Conservation (phyloP, 2,113 vertebrate species). For the Bubalus kerabau region DNA sequence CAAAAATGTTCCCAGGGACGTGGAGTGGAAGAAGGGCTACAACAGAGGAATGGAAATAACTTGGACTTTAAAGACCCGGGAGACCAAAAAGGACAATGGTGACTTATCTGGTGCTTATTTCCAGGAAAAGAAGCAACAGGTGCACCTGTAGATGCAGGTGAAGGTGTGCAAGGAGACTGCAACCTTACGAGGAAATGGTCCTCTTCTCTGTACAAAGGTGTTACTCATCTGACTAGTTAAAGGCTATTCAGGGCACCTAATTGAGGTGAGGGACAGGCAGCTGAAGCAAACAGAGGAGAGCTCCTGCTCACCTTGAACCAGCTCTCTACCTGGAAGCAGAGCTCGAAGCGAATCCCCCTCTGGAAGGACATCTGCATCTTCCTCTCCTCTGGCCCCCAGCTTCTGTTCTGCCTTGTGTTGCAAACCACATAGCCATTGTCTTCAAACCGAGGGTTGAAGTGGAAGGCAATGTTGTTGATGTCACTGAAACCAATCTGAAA, state of each 20-base stretch:
- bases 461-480: constrained; percentile 79
- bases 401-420: constrained; percentile 76
- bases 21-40: background rate
- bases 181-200: background rate
- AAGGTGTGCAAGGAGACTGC: background rate
- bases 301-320: constrained; percentile 77
- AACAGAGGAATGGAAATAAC: background rate
- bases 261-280: background rate
- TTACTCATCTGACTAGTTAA: background rate
- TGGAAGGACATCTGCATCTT: constrained; percentile 72
- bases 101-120: background rate
- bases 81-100: background rate
- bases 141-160: background rate
- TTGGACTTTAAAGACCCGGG: background rate
- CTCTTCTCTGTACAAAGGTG: rapidly evolving
- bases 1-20: background rate
- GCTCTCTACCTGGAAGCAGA: constrained; percentile 73
- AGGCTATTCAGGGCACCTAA: rapidly evolving
- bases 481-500: constrained; percentile 76
- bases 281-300: rapidly evolving
- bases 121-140: background rate
- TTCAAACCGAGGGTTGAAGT: constrained; percentile 87
- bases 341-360: constrained; percentile 75
- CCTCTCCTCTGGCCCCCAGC: constrained; percentile 82
- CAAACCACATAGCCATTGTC: constrained; percentile 75